phyloP scores from a whole-genome alignment of 2,113 vertebrate genomes.

The Arenaria interpres region DNA sequence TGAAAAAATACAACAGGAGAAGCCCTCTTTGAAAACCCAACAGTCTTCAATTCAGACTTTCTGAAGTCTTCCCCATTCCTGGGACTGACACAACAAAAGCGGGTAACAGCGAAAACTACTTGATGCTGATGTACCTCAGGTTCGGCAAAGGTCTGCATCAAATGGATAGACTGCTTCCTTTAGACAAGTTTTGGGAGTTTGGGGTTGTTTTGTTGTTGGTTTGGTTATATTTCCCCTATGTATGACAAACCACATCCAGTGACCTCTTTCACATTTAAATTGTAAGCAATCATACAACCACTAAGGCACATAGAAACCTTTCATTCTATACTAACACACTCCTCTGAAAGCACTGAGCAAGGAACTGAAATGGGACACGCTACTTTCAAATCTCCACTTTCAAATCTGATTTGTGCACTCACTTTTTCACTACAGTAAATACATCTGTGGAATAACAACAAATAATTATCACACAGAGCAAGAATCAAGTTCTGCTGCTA shows the following conservation, averaged over 20 bases:
- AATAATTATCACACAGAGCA: neutral
- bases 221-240: neutral
- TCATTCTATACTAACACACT: neutral
- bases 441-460: neutral
- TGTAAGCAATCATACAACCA: neutral
- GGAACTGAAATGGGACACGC: neutral
- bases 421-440: neutral
- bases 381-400: neutral
- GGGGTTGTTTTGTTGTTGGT: neutral
- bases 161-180: neutral
- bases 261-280: neutral
- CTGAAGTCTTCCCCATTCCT: neutral
- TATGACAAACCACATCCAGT: neutral
- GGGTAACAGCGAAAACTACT: neutral
- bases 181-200: neutral
- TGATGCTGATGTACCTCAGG: accelerated
- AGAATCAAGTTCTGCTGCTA: neutral
- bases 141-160: neutral
- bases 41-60: neutral
- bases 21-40: neutral
- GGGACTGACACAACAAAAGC: accelerated
- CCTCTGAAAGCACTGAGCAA: neutral
- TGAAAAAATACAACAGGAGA: neutral
- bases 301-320: neutral
- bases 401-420: neutral